Conservation (phyloP, 2,797 vertebrate genomes). For the Morelia viridis region DNA sequence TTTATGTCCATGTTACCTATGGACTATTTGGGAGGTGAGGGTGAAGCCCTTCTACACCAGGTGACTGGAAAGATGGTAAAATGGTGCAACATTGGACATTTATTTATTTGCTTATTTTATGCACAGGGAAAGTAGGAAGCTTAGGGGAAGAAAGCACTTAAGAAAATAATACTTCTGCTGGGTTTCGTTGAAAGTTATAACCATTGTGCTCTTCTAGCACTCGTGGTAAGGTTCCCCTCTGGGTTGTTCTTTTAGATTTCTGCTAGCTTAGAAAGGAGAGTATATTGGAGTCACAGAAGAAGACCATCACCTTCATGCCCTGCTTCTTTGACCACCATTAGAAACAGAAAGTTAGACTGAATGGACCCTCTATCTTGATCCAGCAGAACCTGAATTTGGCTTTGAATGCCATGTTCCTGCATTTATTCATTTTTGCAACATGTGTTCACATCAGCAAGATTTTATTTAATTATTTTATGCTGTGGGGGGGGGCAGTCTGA, state of each 20-base stretch:
- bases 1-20: neutral
- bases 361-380: neutral
- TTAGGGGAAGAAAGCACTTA: neutral
- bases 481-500: neutral
- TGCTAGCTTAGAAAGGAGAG: neutral
- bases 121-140: neutral
- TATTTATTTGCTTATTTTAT: neutral
- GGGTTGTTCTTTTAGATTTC: neutral
- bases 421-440: neutral
- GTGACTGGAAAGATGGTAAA: neutral
- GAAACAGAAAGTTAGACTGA: neutral
- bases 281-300: neutral
- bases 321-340: neutral
- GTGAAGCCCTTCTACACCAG: neutral
- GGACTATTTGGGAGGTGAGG: neutral
- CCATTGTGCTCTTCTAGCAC: neutral
- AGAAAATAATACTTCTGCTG: neutral
- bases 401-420: neutral
- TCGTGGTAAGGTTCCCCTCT: neutral
- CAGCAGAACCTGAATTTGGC: neutral
- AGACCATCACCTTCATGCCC: too few relatives aligned
- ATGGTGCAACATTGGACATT: neutral
- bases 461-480: neutral
- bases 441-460: slow-evolving; percentile 24
- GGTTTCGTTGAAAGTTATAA: neutral